Percentiles rank a stretch among this genome's conserved stretches.
Evolutionary conservation across 1,140 invertebrate species (phyloP).

Genomic region (Myzus persicae): DNA sequence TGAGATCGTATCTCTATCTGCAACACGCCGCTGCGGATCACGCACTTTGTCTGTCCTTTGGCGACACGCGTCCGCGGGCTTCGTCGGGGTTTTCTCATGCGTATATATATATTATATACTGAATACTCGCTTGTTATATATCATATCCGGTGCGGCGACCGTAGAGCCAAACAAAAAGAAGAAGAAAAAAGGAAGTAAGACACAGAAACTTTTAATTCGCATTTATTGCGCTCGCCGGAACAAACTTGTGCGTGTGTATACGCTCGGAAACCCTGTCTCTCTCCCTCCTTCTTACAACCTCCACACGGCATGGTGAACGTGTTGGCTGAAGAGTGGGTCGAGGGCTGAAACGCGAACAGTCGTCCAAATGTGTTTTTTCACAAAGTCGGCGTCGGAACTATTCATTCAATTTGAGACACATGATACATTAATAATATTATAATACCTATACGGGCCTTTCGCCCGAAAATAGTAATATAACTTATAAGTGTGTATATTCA

Average conservation of each 20-base stretch:
- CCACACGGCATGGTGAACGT: neutral
- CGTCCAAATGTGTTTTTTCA: neutral
- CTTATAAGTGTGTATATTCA: neutral
- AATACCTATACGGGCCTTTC: neutral
- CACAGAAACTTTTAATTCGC: constrained; percentile 17
- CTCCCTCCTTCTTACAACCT: neutral
- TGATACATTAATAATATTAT: neutral
- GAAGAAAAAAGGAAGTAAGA: neutral
- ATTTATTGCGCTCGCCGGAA: neutral
- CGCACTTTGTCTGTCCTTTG: neutral
- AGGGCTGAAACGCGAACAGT: neutral
- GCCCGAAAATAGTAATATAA: neutral
- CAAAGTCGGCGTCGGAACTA: neutral
- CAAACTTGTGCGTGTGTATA: neutral
- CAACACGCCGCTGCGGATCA: neutral
- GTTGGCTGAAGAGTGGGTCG: no score
- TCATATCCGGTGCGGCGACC: neutral
- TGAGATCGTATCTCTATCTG: neutral
- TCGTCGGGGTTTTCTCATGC: neutral
- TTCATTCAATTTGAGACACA: neutral
- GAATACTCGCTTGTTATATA: neutral
- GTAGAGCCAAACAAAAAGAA: neutral
- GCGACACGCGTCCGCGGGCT: neutral
- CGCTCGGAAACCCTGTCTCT: neutral
- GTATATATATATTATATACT: neutral